phyloP scores from a whole-genome alignment of 2,797 vertebrate species.

The Amniataba percoides region DNA sequence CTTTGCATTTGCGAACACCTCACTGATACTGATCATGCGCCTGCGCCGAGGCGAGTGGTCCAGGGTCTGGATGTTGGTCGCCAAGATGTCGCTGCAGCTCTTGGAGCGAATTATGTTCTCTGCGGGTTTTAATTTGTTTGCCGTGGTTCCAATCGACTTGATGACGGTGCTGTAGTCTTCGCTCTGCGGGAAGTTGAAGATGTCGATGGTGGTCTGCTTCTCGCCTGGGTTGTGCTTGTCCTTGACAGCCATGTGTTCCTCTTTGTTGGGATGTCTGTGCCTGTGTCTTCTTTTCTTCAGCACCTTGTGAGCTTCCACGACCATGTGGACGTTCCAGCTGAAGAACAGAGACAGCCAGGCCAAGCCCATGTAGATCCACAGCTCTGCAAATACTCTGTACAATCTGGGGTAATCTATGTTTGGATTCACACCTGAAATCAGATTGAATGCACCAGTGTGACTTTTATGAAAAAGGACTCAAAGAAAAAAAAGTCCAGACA shows the following conservation, averaged over 20 bases:
- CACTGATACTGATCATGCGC: slow-evolving; percentile 82
- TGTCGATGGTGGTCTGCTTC: slow-evolving; percentile 86
- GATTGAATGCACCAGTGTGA: background rate
- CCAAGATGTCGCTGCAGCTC: slow-evolving; percentile 80
- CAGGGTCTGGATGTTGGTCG: slow-evolving; percentile 79
- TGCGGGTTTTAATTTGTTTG: slow-evolving; percentile 51
- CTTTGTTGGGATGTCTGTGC: slow-evolving; percentile 84
- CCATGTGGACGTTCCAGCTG: slow-evolving; percentile 99
- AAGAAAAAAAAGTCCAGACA: slow-evolving; percentile 7
- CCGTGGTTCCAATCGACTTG: slow-evolving; percentile 88
- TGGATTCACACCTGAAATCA: slow-evolving; percentile 91
- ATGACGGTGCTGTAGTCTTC: slow-evolving; percentile 96
- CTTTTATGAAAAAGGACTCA: background rate
- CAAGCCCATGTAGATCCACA: slow-evolving; percentile 97
- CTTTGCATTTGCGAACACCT: slow-evolving; percentile 76
- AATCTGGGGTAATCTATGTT: slow-evolving; percentile 88
- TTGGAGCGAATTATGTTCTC: slow-evolving; percentile 79
- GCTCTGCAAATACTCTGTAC: slow-evolving; percentile 92
- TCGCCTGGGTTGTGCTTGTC: slow-evolving; percentile 55
- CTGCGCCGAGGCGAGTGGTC: slow-evolving; percentile 81
- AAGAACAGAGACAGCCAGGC: slow-evolving; percentile 99
- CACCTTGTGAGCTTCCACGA: slow-evolving; percentile 95
- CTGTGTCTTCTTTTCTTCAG: slow-evolving; percentile 92
- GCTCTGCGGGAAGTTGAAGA: slow-evolving; percentile 93
- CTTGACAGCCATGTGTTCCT: slow-evolving; percentile 69